Evolutionary conservation across 1,140 invertebrate genomes (phyloP).

Genomic region (Tetramorium simillimum): DNA sequence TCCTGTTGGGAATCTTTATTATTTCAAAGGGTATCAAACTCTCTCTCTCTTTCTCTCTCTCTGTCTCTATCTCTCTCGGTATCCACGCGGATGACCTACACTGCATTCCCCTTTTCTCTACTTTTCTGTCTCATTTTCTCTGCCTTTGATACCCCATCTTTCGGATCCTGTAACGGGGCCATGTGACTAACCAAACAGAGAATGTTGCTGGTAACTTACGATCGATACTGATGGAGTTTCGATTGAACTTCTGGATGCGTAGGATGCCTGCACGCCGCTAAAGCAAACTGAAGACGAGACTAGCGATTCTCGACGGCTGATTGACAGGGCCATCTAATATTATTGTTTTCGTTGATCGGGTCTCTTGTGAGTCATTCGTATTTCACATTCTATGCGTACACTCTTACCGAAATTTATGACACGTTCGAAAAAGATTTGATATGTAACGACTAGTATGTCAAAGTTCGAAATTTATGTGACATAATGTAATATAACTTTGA

Average conservation of each 20-base stretch:
- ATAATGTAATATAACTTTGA: background rate
- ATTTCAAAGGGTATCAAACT: conserved; percentile 61
- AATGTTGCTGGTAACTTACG: conserved; percentile 41
- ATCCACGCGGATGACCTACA: background rate
- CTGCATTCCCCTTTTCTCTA: background rate
- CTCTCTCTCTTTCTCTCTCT: background rate
- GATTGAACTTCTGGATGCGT: conserved; percentile 43
- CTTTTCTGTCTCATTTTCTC: conserved; percentile 6
- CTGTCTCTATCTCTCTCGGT: background rate
- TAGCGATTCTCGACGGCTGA: conserved; percentile 11
- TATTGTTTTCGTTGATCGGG: conserved; percentile 26
- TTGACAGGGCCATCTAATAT: conserved; percentile 42
- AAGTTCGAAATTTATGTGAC: background rate
- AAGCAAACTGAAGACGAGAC: conserved; percentile 8
- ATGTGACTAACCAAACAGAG: conserved; percentile 50
- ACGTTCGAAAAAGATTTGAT: background rate
- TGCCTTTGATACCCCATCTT: conserved; percentile 17
- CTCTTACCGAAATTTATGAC: background rate
- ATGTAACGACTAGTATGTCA: background rate
- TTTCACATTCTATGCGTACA: background rate
- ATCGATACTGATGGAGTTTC: conserved; percentile 59
- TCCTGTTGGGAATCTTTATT: conserved; percentile 64
- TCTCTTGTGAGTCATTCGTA: background rate
- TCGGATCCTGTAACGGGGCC: conserved; percentile 41
- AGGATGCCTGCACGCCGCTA: conserved; percentile 3